A percentile compares a stretch with the other conserved stretches of the same genome.
phyloP scores from a whole-genome alignment of 2,888 invertebrate species.

The Xestia rhomboidea region DNA sequence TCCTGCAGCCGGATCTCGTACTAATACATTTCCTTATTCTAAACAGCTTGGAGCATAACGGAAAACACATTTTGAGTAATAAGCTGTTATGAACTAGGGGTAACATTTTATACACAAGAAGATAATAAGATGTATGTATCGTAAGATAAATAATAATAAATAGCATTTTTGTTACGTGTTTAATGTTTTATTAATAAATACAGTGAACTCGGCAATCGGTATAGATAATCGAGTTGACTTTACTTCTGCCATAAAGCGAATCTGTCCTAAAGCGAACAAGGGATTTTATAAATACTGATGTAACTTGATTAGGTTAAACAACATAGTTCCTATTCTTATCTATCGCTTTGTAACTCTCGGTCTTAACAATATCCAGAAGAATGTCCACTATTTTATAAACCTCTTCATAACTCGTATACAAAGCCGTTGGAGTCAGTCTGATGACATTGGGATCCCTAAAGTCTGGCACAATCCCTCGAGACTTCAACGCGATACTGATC shows the following conservation, averaged over 20 bases:
- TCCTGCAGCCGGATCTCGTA: no score
- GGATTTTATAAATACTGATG: not conserved
- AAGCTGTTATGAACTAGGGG: not conserved
- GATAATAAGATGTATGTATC: no score
- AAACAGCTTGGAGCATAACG: not conserved
- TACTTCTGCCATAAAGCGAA: no score
- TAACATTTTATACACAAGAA: not conserved
- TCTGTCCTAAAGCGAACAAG: no score
- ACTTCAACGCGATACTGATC: constrained; percentile 80
- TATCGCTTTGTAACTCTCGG: constrained; percentile 75
- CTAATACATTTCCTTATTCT: no score
- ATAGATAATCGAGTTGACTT: no score
- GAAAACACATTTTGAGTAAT: not conserved
- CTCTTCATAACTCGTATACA: constrained; percentile 83
- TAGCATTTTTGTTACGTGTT: no score
- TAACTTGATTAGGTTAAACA: constrained; percentile 62
- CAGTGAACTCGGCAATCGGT: no score
- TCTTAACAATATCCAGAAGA: constrained; percentile 77
- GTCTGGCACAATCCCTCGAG: constrained; percentile 79
- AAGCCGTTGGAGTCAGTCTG: constrained; percentile 79
- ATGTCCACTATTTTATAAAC: constrained; percentile 81
- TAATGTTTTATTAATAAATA: no score
- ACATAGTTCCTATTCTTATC: constrained; percentile 73
- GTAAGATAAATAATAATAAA: no score
- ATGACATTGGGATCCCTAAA: constrained; percentile 84